Evolutionary conservation across 92 coral and sea anemone species (phyloP).

Genomic region (Umimayanthus kanabou): DNA sequence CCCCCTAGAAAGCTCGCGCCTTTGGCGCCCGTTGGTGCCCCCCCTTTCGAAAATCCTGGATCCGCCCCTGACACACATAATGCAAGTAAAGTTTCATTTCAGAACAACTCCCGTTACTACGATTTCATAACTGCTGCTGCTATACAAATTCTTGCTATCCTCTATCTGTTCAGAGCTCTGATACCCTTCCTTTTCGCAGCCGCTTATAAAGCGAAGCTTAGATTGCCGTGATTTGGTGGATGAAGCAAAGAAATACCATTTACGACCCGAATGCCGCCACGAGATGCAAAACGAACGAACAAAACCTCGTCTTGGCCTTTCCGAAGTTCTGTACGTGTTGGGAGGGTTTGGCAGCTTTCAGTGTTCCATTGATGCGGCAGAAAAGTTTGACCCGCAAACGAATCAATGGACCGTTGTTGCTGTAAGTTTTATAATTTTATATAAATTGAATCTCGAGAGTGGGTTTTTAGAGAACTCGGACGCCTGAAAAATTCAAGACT

Average conservation of each 20-base stretch:
- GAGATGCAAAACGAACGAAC: conserved; percentile 85
- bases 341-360: conserved; percentile 98
- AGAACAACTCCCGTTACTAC: no score
- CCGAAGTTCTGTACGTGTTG: conserved; percentile 90
- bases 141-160: not conserved
- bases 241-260: conserved; percentile 93
- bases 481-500: no score
- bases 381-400: conserved; percentile 89
- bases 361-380: conserved; percentile 90
- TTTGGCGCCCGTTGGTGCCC: no score
- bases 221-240: conserved; percentile 96
- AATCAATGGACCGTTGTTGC: conserved; percentile 74
- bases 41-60: no score
- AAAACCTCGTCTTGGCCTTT: conserved; percentile 82
- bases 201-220: conserved; percentile 73
- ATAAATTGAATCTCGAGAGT: not conserved
- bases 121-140: no score
- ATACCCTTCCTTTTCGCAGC: conserved; percentile 38
- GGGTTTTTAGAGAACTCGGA: no score
- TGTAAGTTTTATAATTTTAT: conserved; percentile 45
- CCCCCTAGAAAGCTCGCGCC: no score
- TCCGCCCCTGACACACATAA: no score
- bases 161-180: not conserved
- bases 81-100: no score
- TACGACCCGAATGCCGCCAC: conserved; percentile 94